Percentiles rank a stretch among this genome's conserved stretches.
phyloP scores from a whole-genome alignment of 2,888 invertebrate species.

The Sepioteuthis lessoniana region DNA sequence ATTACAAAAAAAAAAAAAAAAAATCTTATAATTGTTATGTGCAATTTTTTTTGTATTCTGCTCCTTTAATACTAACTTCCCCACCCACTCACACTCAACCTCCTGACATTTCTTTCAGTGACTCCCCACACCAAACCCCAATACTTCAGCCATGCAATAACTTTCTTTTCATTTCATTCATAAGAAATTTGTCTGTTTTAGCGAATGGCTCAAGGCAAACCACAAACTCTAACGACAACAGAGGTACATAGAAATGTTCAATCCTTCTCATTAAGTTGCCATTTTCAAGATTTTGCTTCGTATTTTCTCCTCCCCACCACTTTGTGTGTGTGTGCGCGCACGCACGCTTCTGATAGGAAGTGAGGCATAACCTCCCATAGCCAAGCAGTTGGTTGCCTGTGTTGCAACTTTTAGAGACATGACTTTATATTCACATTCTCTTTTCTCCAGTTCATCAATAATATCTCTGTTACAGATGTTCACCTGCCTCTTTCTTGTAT shows the following conservation, averaged over 20 bases:
- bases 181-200: constrained; percentile 7
- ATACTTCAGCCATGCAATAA: neutral
- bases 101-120: neutral
- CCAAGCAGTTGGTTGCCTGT: neutral
- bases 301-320: neutral
- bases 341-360: neutral
- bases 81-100: neutral
- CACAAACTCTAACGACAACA: neutral
- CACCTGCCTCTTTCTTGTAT: too few relatives aligned
- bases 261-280: neutral
- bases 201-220: neutral
- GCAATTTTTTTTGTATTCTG: too few relatives aligned
- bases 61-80: neutral
- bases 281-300: neutral
- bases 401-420: neutral
- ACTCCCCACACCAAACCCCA: neutral
- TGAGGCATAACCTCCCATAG: neutral
- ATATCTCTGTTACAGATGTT: too few relatives aligned
- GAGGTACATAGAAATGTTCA: neutral
- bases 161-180: neutral
- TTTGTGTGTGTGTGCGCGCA: too few relatives aligned
- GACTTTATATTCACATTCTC: neutral
- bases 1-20: neutral
- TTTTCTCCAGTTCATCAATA: neutral
- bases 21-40: neutral